Evolutionary conservation across 2,113 vertebrate genomes (phyloP).

Genomic region (Pantherophis guttatus): DNA sequence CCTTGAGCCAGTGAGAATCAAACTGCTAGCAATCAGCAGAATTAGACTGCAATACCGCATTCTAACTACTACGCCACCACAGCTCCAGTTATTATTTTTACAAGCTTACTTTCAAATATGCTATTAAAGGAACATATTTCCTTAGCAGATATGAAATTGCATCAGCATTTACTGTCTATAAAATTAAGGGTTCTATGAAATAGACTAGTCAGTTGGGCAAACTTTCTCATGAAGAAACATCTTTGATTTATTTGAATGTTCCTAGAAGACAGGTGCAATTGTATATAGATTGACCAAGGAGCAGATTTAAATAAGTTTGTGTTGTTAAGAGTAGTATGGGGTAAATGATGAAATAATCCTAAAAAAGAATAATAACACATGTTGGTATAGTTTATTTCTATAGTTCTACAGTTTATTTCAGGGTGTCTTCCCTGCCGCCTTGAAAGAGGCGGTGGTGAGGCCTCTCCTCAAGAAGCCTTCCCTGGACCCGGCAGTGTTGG

Average conservation of each 20-base stretch:
- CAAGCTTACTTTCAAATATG: conserved; percentile 17
- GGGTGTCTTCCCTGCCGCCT: too few relatives aligned
- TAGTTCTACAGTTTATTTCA: too few relatives aligned
- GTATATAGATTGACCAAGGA: not conserved
- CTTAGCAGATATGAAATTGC: not conserved
- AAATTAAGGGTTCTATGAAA: too few relatives aligned
- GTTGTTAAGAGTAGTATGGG: not conserved
- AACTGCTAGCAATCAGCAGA: too few relatives aligned
- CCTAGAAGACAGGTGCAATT: not conserved
- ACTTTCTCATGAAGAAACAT: not conserved
- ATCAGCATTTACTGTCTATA: not conserved
- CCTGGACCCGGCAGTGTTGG: too few relatives aligned
- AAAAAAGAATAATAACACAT: not conserved
- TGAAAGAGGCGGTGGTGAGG: too few relatives aligned
- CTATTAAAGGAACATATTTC: conserved; percentile 41
- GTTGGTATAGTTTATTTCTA: not conserved
- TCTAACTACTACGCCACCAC: too few relatives aligned
- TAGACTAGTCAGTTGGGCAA: not conserved
- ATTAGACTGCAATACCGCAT: too few relatives aligned
- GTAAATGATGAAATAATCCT: not conserved
- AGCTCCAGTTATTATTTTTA: not conserved
- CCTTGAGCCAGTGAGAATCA: too few relatives aligned
- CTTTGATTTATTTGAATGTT: not conserved
- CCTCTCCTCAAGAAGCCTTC: too few relatives aligned
- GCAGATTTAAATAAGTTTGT: not conserved